phyloP scores from a whole-genome alignment of 2,113 vertebrate species.

The Corapipo altera region DNA sequence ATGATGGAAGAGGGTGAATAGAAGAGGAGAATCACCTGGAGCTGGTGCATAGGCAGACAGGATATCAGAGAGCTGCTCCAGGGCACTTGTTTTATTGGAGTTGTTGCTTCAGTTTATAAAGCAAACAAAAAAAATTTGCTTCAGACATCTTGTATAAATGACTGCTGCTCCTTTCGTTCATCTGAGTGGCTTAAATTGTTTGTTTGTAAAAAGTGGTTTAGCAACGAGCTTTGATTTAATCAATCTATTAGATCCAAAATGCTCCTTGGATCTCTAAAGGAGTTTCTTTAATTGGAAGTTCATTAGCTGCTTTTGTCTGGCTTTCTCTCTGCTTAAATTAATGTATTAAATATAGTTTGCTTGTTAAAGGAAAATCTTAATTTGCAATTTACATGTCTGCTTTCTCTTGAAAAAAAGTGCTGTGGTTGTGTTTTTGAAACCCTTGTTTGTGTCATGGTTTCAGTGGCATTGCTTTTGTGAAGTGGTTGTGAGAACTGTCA shows the following conservation, averaged over 20 bases:
- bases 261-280: neutral
- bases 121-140: too few relatives aligned
- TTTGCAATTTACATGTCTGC: neutral
- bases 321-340: neutral
- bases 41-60: neutral
- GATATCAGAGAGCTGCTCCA: neutral
- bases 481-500: neutral
- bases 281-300: neutral
- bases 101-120: neutral
- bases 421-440: neutral
- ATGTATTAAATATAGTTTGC: neutral
- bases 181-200: neutral
- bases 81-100: neutral
- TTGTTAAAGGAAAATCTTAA: neutral
- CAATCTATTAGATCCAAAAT: neutral
- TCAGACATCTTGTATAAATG: neutral
- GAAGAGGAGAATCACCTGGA: neutral
- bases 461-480: neutral
- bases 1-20: neutral
- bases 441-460: neutral
- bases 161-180: neutral
- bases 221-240: neutral
- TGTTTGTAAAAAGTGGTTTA: neutral
- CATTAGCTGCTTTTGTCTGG: constrained; percentile 4
- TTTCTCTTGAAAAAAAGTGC: neutral